Evolutionary conservation across 2,797 vertebrate species (phyloP).

Genomic region (Melanotaenia nigrans): DNA sequence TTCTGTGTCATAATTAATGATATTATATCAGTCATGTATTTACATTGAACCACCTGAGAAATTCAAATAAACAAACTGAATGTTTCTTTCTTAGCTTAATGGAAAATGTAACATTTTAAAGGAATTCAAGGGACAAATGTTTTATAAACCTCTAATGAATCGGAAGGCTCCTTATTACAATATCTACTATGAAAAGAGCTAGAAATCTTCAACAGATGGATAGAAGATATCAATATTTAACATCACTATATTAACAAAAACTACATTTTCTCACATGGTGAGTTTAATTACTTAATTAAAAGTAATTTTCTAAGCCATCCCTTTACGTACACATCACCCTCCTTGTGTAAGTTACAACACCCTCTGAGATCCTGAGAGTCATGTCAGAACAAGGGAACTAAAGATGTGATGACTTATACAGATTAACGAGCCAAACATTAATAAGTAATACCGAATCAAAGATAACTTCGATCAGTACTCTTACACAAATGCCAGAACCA

Average conservation of each 20-base stretch:
- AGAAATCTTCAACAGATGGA: background rate
- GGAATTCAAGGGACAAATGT: background rate
- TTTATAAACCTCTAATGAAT: background rate
- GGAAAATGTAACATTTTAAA: background rate
- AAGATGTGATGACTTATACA: constrained; percentile 54
- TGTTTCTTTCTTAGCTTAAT: background rate
- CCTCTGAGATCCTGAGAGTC: constrained; percentile 34
- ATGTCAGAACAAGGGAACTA: constrained; percentile 27
- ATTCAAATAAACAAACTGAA: background rate
- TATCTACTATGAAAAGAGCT: background rate
- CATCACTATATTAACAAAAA: too few relatives aligned
- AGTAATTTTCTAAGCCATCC: constrained; percentile 11
- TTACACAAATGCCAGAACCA: constrained; percentile 63
- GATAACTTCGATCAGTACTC: constrained; percentile 59
- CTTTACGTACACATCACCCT: constrained; percentile 7
- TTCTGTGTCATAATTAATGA: background rate
- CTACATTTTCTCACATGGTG: background rate
- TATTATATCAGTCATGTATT: background rate
- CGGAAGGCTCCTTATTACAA: background rate
- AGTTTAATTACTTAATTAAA: background rate
- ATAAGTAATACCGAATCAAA: constrained; percentile 82
- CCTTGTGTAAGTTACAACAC: constrained; percentile 12
- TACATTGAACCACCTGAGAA: background rate
- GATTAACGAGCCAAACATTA: constrained; percentile 74
- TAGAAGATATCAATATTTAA: background rate